phyloP scores from a whole-genome alignment of 2,113 vertebrate genomes.

The Odocoileus hemionus region DNA sequence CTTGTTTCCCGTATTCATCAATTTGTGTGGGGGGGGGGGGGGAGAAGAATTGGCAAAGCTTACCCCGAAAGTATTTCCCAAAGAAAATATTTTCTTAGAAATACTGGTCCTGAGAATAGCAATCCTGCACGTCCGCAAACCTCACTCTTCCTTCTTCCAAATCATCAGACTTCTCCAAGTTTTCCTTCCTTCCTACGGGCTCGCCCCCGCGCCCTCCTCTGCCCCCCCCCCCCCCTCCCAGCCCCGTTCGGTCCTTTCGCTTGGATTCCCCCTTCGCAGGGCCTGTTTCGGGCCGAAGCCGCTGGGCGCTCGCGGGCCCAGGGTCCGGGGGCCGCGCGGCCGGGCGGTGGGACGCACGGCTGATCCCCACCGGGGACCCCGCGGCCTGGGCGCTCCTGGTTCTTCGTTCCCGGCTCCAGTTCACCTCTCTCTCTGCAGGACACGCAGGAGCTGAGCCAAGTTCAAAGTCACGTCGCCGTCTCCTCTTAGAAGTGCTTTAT shows the following conservation, averaged over 20 bases:
- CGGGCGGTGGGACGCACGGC: conserved; percentile 22
- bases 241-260: background rate
- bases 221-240: background rate
- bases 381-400: conserved; percentile 79
- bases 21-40: rapidly evolving
- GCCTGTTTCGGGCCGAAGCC: background rate
- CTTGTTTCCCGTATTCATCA: background rate
- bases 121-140: background rate
- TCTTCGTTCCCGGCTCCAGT: conserved; percentile 88
- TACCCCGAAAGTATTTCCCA: background rate
- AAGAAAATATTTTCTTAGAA: background rate
- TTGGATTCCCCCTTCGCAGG: background rate
- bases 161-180: background rate
- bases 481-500: conserved; percentile 91
- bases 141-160: background rate
- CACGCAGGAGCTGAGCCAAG: conserved; percentile 95
- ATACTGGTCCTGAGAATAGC: background rate
- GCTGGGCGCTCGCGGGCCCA: conserved; percentile 1
- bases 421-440: conserved; percentile 88
- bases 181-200: background rate
- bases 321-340: background rate
- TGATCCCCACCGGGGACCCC: conserved; percentile 77
- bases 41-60: background rate
- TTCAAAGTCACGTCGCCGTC: conserved; percentile 97
- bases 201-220: background rate